These are phyloP conservation scores for Bolinopsis microptera DNA, from an alignment of 37 sponge, comb jelly and placozoan species.

Conservation along the genomic window DNA sequence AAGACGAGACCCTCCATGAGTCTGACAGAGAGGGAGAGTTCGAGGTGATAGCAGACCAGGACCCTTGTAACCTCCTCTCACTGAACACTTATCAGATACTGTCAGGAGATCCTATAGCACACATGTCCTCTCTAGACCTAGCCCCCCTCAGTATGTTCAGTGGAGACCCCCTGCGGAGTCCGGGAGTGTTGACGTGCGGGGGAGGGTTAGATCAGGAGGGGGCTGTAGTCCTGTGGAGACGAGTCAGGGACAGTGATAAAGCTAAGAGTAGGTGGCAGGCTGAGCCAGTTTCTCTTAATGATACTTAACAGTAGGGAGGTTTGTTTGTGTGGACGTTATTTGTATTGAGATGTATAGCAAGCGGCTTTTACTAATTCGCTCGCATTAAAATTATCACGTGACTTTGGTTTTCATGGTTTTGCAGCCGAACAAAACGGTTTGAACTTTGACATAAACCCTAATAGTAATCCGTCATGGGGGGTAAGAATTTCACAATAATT, in stretches of 20 bases:
- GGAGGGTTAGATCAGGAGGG: slow-evolving; percentile 47
- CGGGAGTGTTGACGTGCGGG: slow-evolving; percentile 21
- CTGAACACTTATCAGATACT: slow-evolving; percentile 62
- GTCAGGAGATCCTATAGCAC: slow-evolving; percentile 41
- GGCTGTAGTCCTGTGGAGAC: slow-evolving; percentile 18
- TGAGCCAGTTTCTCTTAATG: slow-evolving; percentile 4
- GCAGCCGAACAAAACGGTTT: too few species aligned
- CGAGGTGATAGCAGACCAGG: slow-evolving; percentile 22
- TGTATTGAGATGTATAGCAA: too few species aligned
- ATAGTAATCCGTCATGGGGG: too few species aligned
- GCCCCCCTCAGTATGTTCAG: not conserved
- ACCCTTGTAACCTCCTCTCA: not conserved
- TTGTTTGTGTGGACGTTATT: too few species aligned
- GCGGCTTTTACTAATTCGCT: too few species aligned
- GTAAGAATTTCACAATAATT: too few species aligned
- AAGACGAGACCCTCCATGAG: slow-evolving; percentile 14
- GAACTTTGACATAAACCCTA: too few species aligned
- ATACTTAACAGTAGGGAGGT: not conserved
- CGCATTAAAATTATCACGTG: too few species aligned
- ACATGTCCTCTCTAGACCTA: not conserved
- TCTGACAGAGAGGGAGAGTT: slow-evolving; percentile 22
- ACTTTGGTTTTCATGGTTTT: too few species aligned
- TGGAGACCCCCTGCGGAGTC: not conserved
- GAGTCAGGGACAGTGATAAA: not conserved
- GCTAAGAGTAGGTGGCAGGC: slow-evolving; percentile 51